Conservation (phyloP, 1,140 invertebrate species). For the Archegozetes longisetosus region DNA sequence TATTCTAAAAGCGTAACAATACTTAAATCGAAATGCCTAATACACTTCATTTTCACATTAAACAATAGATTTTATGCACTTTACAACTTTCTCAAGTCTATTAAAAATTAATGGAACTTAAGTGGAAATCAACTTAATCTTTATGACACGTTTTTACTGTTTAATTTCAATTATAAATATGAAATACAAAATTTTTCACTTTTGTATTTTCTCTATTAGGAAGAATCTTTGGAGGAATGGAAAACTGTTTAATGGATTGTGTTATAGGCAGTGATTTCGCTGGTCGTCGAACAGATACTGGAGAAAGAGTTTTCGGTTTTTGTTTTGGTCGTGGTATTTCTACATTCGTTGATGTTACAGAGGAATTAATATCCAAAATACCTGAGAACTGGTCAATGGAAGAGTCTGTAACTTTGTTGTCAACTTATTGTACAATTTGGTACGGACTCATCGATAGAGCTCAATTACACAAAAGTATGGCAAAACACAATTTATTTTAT, state of each 20-base stretch:
- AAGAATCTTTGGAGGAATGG: conserved; percentile 44
- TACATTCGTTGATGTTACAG: conserved; percentile 64
- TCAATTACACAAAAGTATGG: conserved; percentile 58
- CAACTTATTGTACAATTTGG: conserved; percentile 82
- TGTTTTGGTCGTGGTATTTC: conserved; percentile 74
- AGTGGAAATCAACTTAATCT: too few relatives aligned
- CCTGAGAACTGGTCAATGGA: conserved; percentile 73
- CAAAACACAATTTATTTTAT: too few relatives aligned
- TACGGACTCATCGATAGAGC: conserved; percentile 77
- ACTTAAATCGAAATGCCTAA: too few relatives aligned
- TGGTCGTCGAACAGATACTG: conserved; percentile 42
- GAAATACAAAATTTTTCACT: too few relatives aligned
- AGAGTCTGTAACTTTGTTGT: conserved; percentile 75
- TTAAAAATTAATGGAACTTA: too few relatives aligned
- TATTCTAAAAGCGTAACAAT: too few relatives aligned
- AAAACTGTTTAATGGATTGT: not conserved
- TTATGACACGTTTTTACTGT: too few relatives aligned
- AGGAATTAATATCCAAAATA: conserved; percentile 72
- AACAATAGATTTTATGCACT: too few relatives aligned
- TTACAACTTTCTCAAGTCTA: too few relatives aligned
- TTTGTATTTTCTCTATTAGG: conserved; percentile 51
- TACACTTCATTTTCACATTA: too few relatives aligned
- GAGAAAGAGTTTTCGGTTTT: conserved; percentile 83
- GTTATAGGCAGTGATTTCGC: conserved; percentile 87
- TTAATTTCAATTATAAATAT: too few relatives aligned